A percentile compares a stretch with the other conserved stretches of the same genome.
Conservation (phyloP, 2,113 vertebrate species). For the Cepphus grylle region DNA sequence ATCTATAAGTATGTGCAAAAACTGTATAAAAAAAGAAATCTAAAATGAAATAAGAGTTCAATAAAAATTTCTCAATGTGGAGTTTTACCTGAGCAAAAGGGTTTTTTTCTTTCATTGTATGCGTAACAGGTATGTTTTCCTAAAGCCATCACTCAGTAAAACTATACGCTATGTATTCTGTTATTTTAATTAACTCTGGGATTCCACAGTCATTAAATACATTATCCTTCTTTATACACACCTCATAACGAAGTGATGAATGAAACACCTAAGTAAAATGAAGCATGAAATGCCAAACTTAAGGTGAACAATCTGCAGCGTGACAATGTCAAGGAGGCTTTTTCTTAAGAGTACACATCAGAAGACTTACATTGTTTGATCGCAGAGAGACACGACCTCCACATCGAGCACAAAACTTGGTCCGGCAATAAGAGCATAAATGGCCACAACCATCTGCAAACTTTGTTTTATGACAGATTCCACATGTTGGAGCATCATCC, state of each 20-base stretch:
- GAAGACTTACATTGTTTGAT: constrained; percentile 93
- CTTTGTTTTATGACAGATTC: constrained; percentile 98
- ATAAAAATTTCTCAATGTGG: background rate
- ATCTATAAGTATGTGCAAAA: background rate
- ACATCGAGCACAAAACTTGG: constrained; percentile 96
- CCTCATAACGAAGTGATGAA: background rate
- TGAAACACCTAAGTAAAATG: background rate
- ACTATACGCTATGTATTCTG: background rate
- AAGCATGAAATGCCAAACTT: background rate
- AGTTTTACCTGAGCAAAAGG: background rate
- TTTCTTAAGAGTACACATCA: background rate
- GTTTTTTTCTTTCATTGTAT: background rate
- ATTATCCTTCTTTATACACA: background rate
- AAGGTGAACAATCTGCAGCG: background rate
- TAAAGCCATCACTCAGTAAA: background rate
- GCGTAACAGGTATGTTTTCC: background rate
- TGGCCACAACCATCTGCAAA: constrained; percentile 97
- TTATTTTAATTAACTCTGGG: background rate
- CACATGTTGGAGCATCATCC: constrained; percentile 95
- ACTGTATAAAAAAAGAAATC: background rate
- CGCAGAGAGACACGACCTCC: constrained; percentile 95
- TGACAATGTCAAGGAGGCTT: background rate
- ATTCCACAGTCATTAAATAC: background rate
- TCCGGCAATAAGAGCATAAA: constrained; percentile 97
- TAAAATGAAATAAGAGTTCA: background rate